These are phyloP conservation scores for Podarcis cretensis DNA, from an alignment of 2,113 vertebrate genomes.

Conservation along the genomic window DNA sequence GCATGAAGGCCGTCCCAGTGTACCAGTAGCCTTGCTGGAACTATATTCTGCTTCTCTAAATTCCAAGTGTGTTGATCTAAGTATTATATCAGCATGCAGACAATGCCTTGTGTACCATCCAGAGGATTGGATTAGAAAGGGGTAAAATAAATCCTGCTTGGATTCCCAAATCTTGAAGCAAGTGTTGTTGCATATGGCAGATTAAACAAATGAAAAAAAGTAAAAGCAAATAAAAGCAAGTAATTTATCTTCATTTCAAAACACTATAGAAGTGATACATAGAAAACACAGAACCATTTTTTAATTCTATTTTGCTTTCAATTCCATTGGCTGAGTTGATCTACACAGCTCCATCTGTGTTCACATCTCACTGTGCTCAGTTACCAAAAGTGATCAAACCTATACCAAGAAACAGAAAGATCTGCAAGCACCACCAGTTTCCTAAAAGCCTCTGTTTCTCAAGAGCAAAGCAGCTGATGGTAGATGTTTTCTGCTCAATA, in stretches of 20 bases:
- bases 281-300: background rate
- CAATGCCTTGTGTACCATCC: background rate
- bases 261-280: background rate
- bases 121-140: background rate
- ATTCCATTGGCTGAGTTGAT: background rate
- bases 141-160: background rate
- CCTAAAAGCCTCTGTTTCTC: constrained; percentile 64
- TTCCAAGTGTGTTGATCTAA: background rate
- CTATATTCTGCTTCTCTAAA: background rate
- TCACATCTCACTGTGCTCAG: background rate
- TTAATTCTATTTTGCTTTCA: background rate
- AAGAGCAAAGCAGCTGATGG: constrained; percentile 46
- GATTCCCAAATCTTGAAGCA: background rate
- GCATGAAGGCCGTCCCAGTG: background rate
- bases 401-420: background rate
- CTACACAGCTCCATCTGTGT: background rate
- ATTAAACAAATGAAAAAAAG: background rate
- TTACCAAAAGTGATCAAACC: background rate
- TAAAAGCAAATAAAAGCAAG: background rate
- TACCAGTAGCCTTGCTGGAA: background rate
- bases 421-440: constrained; percentile 15
- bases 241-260: background rate
- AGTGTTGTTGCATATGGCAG: too few relatives aligned
- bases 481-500: background rate
- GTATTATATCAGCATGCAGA: too few relatives aligned